Conservation (phyloP, 2,113 vertebrate genomes). For the Lethenteron reissneri region DNA sequence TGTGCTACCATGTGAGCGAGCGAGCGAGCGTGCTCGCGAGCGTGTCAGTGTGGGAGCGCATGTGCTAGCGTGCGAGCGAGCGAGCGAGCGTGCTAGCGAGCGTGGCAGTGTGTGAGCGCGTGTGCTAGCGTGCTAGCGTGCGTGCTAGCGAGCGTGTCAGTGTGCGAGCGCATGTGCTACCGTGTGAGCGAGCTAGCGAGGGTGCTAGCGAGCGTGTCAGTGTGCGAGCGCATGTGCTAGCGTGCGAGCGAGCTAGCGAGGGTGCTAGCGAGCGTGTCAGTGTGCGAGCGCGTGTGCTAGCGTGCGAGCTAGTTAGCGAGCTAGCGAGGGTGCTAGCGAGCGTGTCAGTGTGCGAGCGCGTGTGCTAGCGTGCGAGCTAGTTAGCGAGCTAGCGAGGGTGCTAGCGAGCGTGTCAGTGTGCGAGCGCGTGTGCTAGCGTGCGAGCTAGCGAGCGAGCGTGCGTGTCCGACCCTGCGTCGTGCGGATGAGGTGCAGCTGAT, state of each 20-base stretch:
- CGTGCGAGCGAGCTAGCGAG: background rate
- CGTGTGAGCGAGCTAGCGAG: background rate
- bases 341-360: too few relatives aligned
- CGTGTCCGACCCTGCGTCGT: conserved; percentile 7
- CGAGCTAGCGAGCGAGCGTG: background rate
- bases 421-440: background rate
- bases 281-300: background rate
- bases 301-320: too few relatives aligned
- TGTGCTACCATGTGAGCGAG: too few relatives aligned
- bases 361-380: background rate
- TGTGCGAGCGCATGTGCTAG: too few relatives aligned
- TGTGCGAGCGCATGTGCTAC: background rate
- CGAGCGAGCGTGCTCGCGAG: too few relatives aligned
- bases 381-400: background rate
- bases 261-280: background rate
- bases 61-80: background rate
- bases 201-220: too few relatives aligned
- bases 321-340: background rate
- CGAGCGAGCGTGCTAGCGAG: background rate
- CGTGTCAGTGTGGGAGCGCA: too few relatives aligned
- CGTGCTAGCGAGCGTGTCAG: background rate
- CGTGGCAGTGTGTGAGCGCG: background rate
- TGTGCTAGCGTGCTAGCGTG: background rate
- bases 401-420: background rate
- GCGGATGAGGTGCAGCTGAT: conserved; percentile 9